Conservation (phyloP, 2,797 vertebrate genomes). For the Falco concolor region DNA sequence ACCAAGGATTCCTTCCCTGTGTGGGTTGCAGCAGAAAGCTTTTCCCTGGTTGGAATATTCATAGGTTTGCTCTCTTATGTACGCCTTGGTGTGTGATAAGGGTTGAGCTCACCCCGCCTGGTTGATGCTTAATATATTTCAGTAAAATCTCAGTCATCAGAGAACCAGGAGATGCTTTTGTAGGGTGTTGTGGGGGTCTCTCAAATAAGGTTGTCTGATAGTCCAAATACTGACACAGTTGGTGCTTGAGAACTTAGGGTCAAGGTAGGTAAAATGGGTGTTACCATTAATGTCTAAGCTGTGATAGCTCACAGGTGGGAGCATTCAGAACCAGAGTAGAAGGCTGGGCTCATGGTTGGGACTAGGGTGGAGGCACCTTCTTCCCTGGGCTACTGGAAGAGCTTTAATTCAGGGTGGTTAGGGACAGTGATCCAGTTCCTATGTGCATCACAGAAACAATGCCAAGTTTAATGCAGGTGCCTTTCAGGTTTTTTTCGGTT, state of each 20-base stretch:
- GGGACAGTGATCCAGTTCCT: background rate
- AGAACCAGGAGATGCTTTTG: background rate
- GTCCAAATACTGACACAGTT: background rate
- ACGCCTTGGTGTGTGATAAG: background rate
- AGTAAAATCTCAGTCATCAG: background rate
- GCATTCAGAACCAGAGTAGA: background rate
- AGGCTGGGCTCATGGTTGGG: background rate
- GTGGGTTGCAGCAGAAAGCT: background rate
- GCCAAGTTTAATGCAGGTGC: background rate
- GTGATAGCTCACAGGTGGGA: background rate
- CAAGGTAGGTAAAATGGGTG: background rate
- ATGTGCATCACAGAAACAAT: background rate
- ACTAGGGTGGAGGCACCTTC: background rate
- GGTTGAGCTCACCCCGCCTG: background rate
- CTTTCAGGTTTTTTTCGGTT: rapidly evolving
- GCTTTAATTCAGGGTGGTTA: background rate
- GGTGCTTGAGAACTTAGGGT: background rate
- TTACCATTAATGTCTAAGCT: background rate
- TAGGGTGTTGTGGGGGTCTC: background rate
- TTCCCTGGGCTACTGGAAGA: background rate
- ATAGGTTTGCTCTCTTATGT: background rate
- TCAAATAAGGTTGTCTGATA: background rate
- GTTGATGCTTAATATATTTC: background rate
- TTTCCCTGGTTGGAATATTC: constrained; percentile 14
- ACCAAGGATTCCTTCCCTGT: background rate